Evolutionary conservation across 2,113 vertebrate species (phyloP).

Genomic region (Lepisosteus oculatus): DNA sequence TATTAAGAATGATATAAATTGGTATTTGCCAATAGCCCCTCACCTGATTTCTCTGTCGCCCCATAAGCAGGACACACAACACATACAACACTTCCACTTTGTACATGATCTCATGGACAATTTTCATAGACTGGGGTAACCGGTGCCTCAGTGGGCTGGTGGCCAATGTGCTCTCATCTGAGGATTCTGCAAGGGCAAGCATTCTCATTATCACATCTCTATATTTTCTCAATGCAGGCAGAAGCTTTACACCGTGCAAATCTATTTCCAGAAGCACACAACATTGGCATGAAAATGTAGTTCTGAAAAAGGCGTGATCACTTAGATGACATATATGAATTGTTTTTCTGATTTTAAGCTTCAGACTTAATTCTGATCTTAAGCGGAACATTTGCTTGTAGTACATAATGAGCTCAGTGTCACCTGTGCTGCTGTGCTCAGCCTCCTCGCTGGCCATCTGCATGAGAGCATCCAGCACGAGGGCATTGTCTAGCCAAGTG

Average conservation of each 20-base stretch:
- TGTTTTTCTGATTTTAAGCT: too few relatives aligned
- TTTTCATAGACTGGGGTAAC: constrained; percentile 98
- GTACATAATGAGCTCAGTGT: background rate
- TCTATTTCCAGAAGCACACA: background rate
- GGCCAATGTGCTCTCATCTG: constrained; percentile 85
- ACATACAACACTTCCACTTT: constrained; percentile 97
- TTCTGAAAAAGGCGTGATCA: background rate
- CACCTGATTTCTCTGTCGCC: constrained; percentile 95
- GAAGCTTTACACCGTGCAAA: background rate
- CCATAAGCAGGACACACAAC: constrained; percentile 94
- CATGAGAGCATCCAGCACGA: constrained; percentile 94
- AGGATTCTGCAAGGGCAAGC: constrained; percentile 70
- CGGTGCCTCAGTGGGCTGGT: constrained; percentile 82
- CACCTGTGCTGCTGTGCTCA: constrained; percentile 92
- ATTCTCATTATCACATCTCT: background rate
- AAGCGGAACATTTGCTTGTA: too few relatives aligned
- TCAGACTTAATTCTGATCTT: too few relatives aligned
- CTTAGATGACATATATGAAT: fast-evolving
- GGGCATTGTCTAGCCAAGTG: constrained; percentile 92
- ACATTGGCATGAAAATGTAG: background rate
- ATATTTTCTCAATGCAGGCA: too few relatives aligned
- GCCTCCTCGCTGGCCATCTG: constrained; percentile 92
- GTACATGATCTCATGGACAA: constrained; percentile 98
- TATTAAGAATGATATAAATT: too few relatives aligned
- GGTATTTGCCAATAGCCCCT: constrained; percentile 5